These are phyloP conservation scores for Folsomia candida DNA, from an alignment of 2,888 invertebrate species.

Conservation along the genomic window DNA sequence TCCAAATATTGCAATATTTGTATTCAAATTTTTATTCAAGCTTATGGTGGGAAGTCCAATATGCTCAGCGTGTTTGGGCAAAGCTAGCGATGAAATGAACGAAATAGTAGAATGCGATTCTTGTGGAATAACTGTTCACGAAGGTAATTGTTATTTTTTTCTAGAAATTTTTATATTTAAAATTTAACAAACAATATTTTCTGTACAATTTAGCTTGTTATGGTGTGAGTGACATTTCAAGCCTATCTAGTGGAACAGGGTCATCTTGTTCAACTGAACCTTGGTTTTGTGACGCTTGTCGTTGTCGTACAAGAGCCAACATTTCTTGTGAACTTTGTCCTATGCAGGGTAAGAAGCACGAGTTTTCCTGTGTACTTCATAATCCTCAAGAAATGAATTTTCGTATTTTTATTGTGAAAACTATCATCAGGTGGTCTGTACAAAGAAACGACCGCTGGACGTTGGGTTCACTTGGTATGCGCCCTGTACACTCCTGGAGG, in stretches of 20 bases:
- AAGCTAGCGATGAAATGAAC: constrained; percentile 86
- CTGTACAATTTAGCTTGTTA: constrained; percentile 67
- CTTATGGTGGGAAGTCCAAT: constrained; percentile 63
- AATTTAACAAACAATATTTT: too few species aligned
- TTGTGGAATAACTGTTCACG: constrained; percentile 93
- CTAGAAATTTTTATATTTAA: neutral
- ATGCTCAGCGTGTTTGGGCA: constrained; percentile 89
- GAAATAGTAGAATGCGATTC: constrained; percentile 97
- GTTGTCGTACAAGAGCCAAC: constrained; percentile 83
- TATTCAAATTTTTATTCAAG: constrained; percentile 17
- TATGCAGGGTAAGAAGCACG: constrained; percentile 64
- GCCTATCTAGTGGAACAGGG: constrained; percentile 80
- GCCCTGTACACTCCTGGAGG: constrained; percentile 94
- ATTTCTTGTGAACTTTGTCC: constrained; percentile 95
- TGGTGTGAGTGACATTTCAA: constrained; percentile 87
- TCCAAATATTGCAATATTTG: too few species aligned
- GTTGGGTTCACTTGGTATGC: constrained; percentile 98
- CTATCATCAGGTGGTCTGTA: constrained; percentile 72
- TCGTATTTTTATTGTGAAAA: too few species aligned
- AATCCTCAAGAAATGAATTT: too few species aligned
- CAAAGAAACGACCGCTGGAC: constrained; percentile 95
- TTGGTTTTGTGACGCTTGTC: constrained; percentile 99
- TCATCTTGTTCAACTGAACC: constrained; percentile 95
- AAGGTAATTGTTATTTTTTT: constrained; percentile 61
- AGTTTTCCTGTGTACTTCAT: too few species aligned